Evolutionary conservation across 2,797 vertebrate species (phyloP).

Genomic region (Sphenopsis melanotis): DNA sequence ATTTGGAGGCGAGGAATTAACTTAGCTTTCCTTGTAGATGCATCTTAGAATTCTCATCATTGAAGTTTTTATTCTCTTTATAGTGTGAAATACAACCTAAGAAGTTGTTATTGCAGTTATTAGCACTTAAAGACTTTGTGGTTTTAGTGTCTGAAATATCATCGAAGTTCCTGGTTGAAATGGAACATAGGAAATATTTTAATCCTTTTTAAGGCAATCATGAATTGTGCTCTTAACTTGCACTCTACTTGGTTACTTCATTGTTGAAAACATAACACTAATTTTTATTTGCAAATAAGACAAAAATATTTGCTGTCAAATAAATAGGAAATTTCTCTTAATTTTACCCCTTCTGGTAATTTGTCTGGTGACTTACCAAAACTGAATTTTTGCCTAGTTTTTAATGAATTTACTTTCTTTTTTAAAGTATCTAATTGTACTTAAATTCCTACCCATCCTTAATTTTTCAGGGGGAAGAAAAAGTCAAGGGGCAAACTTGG

Average conservation of each 20-base stretch:
- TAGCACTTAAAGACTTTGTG: background rate
- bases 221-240: background rate
- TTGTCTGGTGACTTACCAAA: background rate
- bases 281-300: background rate
- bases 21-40: background rate
- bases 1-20: background rate
- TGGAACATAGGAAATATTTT: background rate
- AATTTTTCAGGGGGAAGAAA: background rate
- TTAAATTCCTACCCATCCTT: background rate
- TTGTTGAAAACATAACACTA: background rate
- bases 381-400: background rate
- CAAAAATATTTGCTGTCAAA: background rate
- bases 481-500: background rate
- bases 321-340: background rate
- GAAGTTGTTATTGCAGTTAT: background rate
- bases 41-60: rapidly evolving
- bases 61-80: background rate
- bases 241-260: background rate
- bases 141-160: background rate
- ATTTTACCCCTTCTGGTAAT: background rate
- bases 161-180: background rate
- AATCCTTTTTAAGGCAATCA: background rate
- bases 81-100: background rate
- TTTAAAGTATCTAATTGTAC: background rate
- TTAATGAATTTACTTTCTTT: background rate